A percentile compares a stretch with the other conserved stretches of the same genome.
Evolutionary conservation across 1,140 invertebrate species (phyloP).

Genomic region (Ceratosolen fusciceps): DNA sequence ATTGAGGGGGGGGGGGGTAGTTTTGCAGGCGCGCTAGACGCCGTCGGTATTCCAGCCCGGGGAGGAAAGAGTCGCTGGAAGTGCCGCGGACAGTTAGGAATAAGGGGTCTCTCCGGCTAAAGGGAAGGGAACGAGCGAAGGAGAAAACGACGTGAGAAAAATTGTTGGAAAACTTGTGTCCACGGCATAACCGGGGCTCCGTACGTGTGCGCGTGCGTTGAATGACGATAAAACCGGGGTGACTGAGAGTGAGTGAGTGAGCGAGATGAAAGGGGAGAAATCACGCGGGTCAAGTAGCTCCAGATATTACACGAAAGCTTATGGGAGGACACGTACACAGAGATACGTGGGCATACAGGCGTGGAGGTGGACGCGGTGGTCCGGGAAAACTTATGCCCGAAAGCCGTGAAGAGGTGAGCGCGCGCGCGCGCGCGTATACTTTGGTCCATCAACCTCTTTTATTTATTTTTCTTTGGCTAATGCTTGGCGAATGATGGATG

Average conservation of each 20-base stretch:
- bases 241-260: too few relatives aligned
- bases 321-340: background rate
- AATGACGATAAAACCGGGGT: too few relatives aligned
- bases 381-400: slow-evolving; percentile 13
- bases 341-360: background rate
- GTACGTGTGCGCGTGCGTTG: too few relatives aligned
- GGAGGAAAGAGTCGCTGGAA: background rate
- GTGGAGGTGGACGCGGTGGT: too few relatives aligned
- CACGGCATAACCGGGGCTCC: too few relatives aligned
- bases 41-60: background rate
- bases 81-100: too few relatives aligned
- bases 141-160: background rate
- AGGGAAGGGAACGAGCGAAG: background rate
- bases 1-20: background rate
- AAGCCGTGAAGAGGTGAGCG: background rate
- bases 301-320: slow-evolving; percentile 15
- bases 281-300: background rate
- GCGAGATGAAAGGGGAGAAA: background rate
- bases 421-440: background rate
- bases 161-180: too few relatives aligned
- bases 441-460: background rate
- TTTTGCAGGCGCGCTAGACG: background rate
- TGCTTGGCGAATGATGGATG: too few relatives aligned
- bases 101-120: too few relatives aligned
- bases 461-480: background rate